A percentile compares a stretch with the other conserved stretches of the same genome.
Evolutionary conservation across 2,888 invertebrate genomes (phyloP).

Genomic region (Mesochorus sp.): DNA sequence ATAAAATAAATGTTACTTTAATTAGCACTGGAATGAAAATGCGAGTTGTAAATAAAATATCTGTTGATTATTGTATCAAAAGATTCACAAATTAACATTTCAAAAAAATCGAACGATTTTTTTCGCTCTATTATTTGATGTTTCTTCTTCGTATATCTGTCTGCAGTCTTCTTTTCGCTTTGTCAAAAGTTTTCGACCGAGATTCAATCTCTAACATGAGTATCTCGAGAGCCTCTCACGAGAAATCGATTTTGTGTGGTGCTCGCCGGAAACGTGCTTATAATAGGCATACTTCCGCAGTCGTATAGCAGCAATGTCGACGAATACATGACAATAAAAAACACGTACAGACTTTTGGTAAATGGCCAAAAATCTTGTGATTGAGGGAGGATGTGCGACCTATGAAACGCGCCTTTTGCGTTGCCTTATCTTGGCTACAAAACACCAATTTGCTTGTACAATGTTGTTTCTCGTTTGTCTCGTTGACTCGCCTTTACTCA

Average conservation of each 20-base stretch:
- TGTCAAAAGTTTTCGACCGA: slow-evolving; percentile 20
- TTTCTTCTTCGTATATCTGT: too few species aligned
- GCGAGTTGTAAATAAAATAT: too few species aligned
- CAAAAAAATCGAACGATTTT: not conserved
- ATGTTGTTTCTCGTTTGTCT: too few species aligned
- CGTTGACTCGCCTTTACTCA: too few species aligned
- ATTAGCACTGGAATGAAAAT: too few species aligned
- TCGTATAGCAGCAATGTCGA: not conserved
- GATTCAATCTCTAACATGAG: slow-evolving; percentile 15
- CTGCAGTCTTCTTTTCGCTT: not conserved
- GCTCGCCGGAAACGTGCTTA: slow-evolving; percentile 36
- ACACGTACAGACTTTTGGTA: slow-evolving; percentile 39
- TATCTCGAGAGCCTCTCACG: slow-evolving; percentile 20
- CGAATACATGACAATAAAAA: slow-evolving; percentile 19
- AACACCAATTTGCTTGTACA: not conserved
- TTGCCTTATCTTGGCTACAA: not conserved
- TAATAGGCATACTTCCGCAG: not conserved
- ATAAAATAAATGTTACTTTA: too few species aligned
- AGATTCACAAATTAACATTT: not conserved
- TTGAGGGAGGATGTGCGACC: slow-evolving; percentile 4
- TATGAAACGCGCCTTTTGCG: slow-evolving; percentile 14
- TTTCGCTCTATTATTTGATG: too few species aligned
- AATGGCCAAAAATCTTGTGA: slow-evolving; percentile 41
- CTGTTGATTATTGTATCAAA: too few species aligned
- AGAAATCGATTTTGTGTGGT: slow-evolving; percentile 27